Conservation (phyloP, 2,888 invertebrate genomes). For the Hirtodrosophila trivittata region DNA sequence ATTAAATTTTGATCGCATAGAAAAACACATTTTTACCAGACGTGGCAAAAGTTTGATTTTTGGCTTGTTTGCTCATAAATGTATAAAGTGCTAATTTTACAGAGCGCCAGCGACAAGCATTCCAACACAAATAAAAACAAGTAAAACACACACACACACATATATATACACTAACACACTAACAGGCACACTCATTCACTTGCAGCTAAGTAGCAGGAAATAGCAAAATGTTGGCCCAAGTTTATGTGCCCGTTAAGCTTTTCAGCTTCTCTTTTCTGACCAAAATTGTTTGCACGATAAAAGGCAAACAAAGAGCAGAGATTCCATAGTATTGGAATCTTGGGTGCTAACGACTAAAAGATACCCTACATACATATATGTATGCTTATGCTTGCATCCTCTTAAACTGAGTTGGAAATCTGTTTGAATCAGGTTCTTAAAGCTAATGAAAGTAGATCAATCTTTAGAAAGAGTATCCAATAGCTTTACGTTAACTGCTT, state of each 20-base stretch:
- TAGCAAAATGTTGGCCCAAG: constrained; percentile 42
- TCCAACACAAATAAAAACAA: constrained; percentile 6
- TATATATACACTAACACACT: too few species aligned
- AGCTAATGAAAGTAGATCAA: too few species aligned
- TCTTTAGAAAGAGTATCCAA: too few species aligned
- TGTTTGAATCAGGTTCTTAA: too few species aligned
- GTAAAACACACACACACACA: background rate
- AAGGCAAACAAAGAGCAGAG: constrained; percentile 28
- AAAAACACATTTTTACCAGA: constrained; percentile 18
- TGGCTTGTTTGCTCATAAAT: constrained; percentile 45
- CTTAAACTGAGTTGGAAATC: too few species aligned
- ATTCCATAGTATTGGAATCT: background rate
- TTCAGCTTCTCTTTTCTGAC: constrained; percentile 45
- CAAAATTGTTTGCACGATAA: constrained; percentile 54
- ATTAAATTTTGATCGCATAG: constrained; percentile 42
- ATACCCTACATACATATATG: too few species aligned
- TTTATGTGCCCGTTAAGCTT: constrained; percentile 55
- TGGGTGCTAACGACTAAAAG: too few species aligned
- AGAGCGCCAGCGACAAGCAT: constrained; percentile 19
- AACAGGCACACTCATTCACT: constrained; percentile 4
- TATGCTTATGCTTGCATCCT: too few species aligned
- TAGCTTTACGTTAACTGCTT: too few species aligned
- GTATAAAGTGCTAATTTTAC: constrained; percentile 59
- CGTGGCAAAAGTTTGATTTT: constrained; percentile 7
- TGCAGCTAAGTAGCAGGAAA: constrained; percentile 57